Conservation (phyloP, 2,888 invertebrate genomes). For the Drosophila glabriapex region DNA sequence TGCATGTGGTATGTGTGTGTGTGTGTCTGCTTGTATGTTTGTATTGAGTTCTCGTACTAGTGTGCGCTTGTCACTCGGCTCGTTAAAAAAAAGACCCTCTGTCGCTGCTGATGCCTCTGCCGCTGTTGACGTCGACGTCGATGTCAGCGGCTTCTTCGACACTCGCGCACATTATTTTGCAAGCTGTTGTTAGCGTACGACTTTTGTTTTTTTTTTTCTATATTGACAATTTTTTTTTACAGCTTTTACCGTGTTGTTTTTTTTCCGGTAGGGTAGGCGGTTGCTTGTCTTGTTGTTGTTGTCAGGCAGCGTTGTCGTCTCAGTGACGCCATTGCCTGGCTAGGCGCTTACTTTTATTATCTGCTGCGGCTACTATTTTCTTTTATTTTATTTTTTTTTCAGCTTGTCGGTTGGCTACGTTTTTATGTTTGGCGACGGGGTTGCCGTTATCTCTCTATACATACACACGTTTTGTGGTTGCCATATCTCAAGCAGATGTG, state of each 20-base stretch:
- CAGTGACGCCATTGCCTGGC: slow-evolving; percentile 70
- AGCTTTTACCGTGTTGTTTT: slow-evolving; percentile 66
- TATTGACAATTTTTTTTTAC: slow-evolving; percentile 79
- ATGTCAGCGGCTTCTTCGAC: slow-evolving; percentile 74
- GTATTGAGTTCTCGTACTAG: slow-evolving; percentile 54
- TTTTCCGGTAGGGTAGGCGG: slow-evolving; percentile 35
- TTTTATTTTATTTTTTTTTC: slow-evolving; percentile 37
- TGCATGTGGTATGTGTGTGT: slow-evolving; percentile 48
- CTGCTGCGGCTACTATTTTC: slow-evolving; percentile 57
- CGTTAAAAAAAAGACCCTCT: slow-evolving; percentile 63
- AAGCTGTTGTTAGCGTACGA: slow-evolving; percentile 64
- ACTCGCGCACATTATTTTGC: slow-evolving; percentile 76
- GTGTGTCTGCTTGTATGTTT: slow-evolving; percentile 6
- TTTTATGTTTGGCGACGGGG: slow-evolving; percentile 65
- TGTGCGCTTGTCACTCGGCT: slow-evolving; percentile 74
- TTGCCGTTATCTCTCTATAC: slow-evolving; percentile 70
- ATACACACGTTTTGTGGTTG: slow-evolving; percentile 57
- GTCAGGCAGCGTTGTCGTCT: slow-evolving; percentile 51
- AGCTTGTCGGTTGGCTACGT: slow-evolving; percentile 67
- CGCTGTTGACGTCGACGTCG: slow-evolving; percentile 41
- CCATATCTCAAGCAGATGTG: slow-evolving; percentile 40
- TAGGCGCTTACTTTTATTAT: slow-evolving; percentile 72
- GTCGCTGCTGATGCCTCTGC: slow-evolving; percentile 31
- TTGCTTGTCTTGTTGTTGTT: slow-evolving; percentile 23
- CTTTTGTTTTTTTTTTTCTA: slow-evolving; percentile 48